A percentile compares a stretch with the other conserved stretches of the same genome.
Evolutionary conservation across 2,113 vertebrate genomes (phyloP).

Genomic region (Mustela nigripes): DNA sequence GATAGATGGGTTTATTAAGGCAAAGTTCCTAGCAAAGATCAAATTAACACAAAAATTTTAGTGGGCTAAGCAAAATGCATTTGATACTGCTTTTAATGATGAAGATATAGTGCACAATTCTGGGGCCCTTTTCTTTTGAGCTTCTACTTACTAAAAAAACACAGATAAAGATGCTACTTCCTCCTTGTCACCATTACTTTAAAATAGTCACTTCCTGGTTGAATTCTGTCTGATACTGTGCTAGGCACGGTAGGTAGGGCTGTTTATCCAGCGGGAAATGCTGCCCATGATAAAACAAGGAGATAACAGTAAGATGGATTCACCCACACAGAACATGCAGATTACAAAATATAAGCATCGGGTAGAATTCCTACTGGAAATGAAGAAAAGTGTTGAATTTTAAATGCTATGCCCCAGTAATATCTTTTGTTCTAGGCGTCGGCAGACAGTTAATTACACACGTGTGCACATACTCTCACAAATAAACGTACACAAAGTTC

Average conservation of each 20-base stretch:
- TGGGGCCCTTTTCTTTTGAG: conserved; percentile 60
- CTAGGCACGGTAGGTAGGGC: background rate
- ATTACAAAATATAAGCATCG: conserved; percentile 35
- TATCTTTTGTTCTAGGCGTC: conserved; percentile 16
- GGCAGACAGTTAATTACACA: background rate
- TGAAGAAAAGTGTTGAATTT: background rate
- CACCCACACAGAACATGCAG: background rate
- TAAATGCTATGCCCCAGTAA: background rate
- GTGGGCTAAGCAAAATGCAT: conserved; percentile 35
- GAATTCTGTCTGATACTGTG: conserved; percentile 30
- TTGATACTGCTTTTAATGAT: conserved; percentile 30
- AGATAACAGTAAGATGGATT: conserved; percentile 53
- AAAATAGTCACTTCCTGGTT: conserved; percentile 9
- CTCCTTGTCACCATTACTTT: conserved; percentile 49
- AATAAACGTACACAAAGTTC: background rate
- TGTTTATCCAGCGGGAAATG: background rate
- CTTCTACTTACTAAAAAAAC: conserved; percentile 79
- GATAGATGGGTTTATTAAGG: conserved; percentile 66
- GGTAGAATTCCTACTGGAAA: conserved; percentile 31
- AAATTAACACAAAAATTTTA: conserved; percentile 54
- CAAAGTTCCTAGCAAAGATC: conserved; percentile 60
- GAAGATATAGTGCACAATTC: conserved; percentile 63
- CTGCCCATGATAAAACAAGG: background rate
- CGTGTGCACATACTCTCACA: background rate
- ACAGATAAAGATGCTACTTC: conserved; percentile 40